These are phyloP conservation scores for Tachina lurida DNA, from an alignment of 2,888 invertebrate species.

Conservation along the genomic window DNA sequence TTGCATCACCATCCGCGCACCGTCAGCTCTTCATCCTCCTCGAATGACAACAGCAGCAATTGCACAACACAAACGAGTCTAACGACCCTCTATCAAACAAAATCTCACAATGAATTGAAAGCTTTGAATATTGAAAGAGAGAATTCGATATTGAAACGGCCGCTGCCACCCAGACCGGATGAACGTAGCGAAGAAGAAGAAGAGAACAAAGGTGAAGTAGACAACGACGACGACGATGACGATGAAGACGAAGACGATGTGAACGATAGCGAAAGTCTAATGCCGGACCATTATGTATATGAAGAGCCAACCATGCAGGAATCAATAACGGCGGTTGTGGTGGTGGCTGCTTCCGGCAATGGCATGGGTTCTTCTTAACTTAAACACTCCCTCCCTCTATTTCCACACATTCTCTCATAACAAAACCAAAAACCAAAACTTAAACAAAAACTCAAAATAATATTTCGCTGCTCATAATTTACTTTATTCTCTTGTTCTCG, in stretches of 20 bases:
- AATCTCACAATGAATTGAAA: constrained; percentile 68
- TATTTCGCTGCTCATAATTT: constrained; percentile 59
- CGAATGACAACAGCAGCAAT: constrained; percentile 74
- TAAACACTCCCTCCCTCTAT: constrained; percentile 43
- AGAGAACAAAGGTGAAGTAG: constrained; percentile 68
- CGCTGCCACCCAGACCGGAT: constrained; percentile 66
- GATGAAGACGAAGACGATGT: constrained; percentile 67
- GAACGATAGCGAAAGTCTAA: constrained; percentile 67
- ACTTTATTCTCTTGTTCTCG: constrained; percentile 55
- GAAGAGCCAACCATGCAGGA: constrained; percentile 73
- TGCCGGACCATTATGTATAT: constrained; percentile 68
- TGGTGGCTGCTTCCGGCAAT: constrained; percentile 73
- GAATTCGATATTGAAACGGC: constrained; percentile 68
- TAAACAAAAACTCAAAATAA: constrained; percentile 56
- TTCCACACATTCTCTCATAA: constrained; percentile 49
- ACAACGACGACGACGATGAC: constrained; percentile 70
- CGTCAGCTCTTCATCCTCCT: constrained; percentile 73
- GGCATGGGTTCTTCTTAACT: constrained; percentile 61
- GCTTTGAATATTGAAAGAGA: constrained; percentile 64
- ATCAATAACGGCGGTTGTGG: constrained; percentile 73
- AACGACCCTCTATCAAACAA: constrained; percentile 72
- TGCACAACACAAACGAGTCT: constrained; percentile 74
- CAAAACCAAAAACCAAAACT: constrained; percentile 53
- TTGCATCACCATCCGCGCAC: constrained; percentile 70
- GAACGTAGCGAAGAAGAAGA: constrained; percentile 57